Evolutionary conservation across 2,888 invertebrate genomes (phyloP).

Genomic region (Sicus ferrugineus): DNA sequence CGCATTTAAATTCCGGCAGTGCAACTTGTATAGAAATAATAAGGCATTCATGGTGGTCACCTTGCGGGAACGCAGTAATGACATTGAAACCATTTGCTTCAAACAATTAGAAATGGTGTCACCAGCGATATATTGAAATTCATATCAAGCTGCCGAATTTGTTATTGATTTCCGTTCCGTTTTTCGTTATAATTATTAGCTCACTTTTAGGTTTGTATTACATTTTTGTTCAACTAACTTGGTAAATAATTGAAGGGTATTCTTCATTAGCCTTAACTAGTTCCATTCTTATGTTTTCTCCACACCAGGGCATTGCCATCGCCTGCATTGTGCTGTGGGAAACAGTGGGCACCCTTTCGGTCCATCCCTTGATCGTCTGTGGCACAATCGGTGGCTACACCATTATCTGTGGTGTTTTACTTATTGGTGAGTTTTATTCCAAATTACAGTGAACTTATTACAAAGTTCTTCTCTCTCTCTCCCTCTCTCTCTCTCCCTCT

Average conservation of each 20-base stretch:
- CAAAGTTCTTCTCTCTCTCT: not conserved
- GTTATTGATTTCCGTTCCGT: not conserved
- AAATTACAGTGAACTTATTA: not conserved
- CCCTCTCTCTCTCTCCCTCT: not conserved
- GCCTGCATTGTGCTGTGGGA: conserved; percentile 58
- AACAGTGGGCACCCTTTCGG: conserved; percentile 46
- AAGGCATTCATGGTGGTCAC: too few species aligned
- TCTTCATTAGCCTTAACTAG: not conserved
- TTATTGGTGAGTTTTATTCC: conserved; percentile 51
- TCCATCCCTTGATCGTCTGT: conserved; percentile 52
- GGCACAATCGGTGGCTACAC: conserved; percentile 60
- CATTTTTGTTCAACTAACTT: not conserved
- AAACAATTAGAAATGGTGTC: too few species aligned
- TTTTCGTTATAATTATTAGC: not conserved
- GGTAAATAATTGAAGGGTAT: not conserved
- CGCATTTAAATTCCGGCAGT: too few species aligned
- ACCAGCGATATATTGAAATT: too few species aligned
- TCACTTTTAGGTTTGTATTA: not conserved
- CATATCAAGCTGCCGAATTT: too few species aligned
- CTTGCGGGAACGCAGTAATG: too few species aligned
- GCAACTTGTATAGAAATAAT: too few species aligned
- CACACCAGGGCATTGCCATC: conserved; percentile 54
- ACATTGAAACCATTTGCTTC: too few species aligned
- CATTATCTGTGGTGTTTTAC: conserved; percentile 56
- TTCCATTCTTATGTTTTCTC: not conserved